phyloP scores from a whole-genome alignment of 2,113 vertebrate genomes.

The Mus spicilegus region DNA sequence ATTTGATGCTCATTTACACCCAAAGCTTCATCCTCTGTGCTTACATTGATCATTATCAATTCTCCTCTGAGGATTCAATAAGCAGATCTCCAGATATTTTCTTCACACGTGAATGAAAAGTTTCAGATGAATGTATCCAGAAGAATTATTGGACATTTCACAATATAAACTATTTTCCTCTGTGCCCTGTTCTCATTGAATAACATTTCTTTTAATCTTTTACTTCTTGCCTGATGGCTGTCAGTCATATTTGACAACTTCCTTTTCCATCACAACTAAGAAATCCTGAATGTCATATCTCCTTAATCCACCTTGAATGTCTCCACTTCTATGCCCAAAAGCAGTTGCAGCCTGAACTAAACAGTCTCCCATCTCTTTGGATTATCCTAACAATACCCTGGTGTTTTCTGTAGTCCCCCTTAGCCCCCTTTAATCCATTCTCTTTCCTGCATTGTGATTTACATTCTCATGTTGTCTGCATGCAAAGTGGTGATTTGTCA shows the following conservation, averaged over 20 bases:
- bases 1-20: conserved; percentile 18
- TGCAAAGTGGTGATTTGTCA: neutral
- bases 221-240: neutral
- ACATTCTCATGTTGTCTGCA: neutral
- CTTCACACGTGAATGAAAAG: neutral
- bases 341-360: neutral
- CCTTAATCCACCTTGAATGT: neutral
- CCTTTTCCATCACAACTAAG: neutral
- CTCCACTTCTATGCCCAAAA: neutral
- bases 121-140: neutral
- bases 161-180: neutral
- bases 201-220: neutral
- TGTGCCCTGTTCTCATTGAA: neutral
- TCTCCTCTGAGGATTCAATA: neutral
- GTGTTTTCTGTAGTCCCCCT: neutral
- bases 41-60: neutral
- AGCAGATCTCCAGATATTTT: neutral
- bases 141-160: neutral
- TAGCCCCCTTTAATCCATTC: neutral
- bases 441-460: neutral
- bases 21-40: neutral
- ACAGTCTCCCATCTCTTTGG: neutral
- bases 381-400: neutral
- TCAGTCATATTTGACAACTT: neutral
- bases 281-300: neutral